A percentile compares a stretch with the other conserved stretches of the same genome.
Evolutionary conservation across 35 echinoderm and acorn worm genomes (phyloP).

Genomic region (Lytechinus variegatus): DNA sequence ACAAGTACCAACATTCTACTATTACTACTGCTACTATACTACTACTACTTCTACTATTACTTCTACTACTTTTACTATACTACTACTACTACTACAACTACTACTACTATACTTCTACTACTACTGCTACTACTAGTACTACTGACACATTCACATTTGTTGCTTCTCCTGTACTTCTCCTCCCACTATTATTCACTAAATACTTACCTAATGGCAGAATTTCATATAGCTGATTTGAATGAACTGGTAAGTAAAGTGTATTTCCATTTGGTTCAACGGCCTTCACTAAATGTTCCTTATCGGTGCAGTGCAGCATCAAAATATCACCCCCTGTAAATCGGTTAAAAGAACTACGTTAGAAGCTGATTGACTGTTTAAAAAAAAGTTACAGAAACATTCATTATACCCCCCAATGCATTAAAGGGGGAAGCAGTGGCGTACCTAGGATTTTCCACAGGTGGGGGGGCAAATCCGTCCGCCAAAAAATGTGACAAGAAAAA

Average conservation of each 20-base stretch:
- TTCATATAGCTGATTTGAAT: neutral
- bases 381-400: no score
- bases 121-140: neutral
- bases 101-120: neutral
- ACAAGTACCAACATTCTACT: constrained; percentile 13
- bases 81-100: neutral
- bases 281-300: neutral
- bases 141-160: neutral
- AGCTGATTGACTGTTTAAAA: no score
- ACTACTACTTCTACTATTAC: neutral
- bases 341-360: no score
- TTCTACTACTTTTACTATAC: neutral
- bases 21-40: neutral
- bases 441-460: no score
- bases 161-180: neutral
- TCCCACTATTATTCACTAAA: no score
- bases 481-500: no score
- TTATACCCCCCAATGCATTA: no score
- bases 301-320: neutral
- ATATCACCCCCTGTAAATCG: neutral
- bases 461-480: no score
- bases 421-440: no score
- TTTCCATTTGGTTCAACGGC: neutral
- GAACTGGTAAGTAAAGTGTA: neutral
- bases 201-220: neutral